phyloP scores from a whole-genome alignment of 2,888 invertebrate species.

The Frankliniella intonsa region DNA sequence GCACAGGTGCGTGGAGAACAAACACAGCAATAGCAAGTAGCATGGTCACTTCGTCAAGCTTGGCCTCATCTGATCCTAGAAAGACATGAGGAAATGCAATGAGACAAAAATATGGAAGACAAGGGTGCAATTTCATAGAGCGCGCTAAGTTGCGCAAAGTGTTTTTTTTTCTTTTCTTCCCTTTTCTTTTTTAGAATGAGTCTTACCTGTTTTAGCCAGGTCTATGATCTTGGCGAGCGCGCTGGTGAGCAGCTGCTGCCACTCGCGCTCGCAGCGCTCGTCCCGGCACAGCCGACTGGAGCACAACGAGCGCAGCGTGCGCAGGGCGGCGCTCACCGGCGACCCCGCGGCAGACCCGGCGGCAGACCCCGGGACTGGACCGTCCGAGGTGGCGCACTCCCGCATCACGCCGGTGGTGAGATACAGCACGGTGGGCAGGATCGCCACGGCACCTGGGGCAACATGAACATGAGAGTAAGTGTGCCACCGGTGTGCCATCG shows the following conservation, averaged over 20 bases:
- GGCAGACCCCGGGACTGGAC: conserved; percentile 48
- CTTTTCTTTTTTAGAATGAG: neutral
- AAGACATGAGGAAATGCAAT: conserved; percentile 19
- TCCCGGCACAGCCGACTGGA: conserved; percentile 58
- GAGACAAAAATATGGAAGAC: neutral
- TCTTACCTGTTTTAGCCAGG: conserved; percentile 72
- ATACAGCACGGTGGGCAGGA: conserved; percentile 89
- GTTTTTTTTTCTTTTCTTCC: no score
- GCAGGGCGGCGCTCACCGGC: conserved; percentile 70
- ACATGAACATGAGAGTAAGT: conserved; percentile 28
- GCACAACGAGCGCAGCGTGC: conserved; percentile 64
- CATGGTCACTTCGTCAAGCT: conserved; percentile 79
- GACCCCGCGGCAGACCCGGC: conserved; percentile 65
- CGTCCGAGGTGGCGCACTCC: conserved; percentile 62
- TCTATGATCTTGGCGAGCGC: conserved; percentile 86
- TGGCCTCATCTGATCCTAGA: conserved; percentile 62
- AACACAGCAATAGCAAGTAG: conserved; percentile 86
- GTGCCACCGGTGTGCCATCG: no score
- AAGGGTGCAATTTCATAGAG: neutral
- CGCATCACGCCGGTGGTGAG: conserved; percentile 83
- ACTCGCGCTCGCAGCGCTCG: conserved; percentile 59
- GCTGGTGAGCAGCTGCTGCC: conserved; percentile 79
- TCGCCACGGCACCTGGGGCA: conserved; percentile 67
- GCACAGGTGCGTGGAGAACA: conserved; percentile 73
- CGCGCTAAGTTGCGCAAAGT: neutral